Evolutionary conservation across 2,113 vertebrate species (phyloP), one percentile per base, ranked within the genome.

Genomic region (Hemibagrus wyckioides): DNA sequence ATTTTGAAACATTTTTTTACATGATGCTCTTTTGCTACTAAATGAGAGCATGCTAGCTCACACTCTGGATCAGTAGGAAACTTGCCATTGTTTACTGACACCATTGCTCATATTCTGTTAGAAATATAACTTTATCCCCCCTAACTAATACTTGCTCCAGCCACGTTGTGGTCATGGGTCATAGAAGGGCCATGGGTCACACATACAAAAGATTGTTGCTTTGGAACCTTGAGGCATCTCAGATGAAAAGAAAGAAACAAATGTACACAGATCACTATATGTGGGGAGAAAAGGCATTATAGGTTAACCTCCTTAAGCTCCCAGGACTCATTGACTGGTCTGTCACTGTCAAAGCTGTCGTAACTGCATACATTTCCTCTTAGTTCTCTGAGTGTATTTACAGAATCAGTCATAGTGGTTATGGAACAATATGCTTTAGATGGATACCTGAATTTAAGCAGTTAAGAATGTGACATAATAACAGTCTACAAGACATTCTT

Each of bases 121-220:
- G 4, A 65, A 30, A 65, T 65, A 5, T 65, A 30, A 1, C 6
- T 30, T 30, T 65, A 30, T 65, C 63, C 63, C 65, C 65, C 7
- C 19, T 69, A 69, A 36, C 59, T 52, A 36, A 86, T 80, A 25
- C 48, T 86, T 44, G 3, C 44, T 69, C 63, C 48, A 80, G 21
- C 69, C 71, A 59, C 61, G 48, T 39, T 85, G 65, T 44, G 86
- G 86, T 86, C 65, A 83, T 33, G 57, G 67, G 50, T 84, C 41
- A 67, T 85, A 36, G 52, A 36, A 79, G 77, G 80, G 86, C 92
- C 89, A 87, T 71, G 85, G 91, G 90, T 92, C 80, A n/a, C 79
- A 30, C 61, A 63, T 48, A 36, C 79, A 85, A 83, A 83, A 33
- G 25, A 77, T 77, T 77, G 75, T 52, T 77, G 44, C 13, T 30